Evolutionary conservation across 2,888 invertebrate genomes (phyloP).

Genomic region (Patella ulyssiponensis): DNA sequence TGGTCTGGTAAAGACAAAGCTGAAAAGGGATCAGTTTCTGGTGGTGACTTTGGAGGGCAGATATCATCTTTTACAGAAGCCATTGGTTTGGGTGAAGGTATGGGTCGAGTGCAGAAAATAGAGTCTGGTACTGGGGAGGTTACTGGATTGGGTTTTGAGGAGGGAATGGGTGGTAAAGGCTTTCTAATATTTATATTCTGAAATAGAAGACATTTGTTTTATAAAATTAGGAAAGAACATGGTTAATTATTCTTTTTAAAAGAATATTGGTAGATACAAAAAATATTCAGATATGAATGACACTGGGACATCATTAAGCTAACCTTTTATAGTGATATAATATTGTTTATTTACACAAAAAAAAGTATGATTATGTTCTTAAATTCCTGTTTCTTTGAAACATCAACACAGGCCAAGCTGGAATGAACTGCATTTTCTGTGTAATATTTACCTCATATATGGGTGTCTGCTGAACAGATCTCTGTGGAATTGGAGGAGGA

Average conservation of each 20-base stretch:
- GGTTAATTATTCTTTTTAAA: too few species aligned
- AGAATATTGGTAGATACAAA: too few species aligned
- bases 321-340: too few species aligned
- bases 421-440: too few species aligned
- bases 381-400: too few species aligned
- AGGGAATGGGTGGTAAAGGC: slow-evolving; percentile 51
- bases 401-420: too few species aligned
- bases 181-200: slow-evolving; percentile 58
- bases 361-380: too few species aligned
- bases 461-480: slow-evolving; percentile 12
- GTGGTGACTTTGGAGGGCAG: slow-evolving; percentile 27
- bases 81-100: background rate
- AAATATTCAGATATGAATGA: too few species aligned
- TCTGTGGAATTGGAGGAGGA: slow-evolving; percentile 46
- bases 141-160: slow-evolving; percentile 1
- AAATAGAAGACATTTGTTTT: slow-evolving; percentile 22
- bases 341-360: too few species aligned
- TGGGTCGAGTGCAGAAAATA: background rate
- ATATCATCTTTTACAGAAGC: slow-evolving; percentile 12
- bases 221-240: background rate
- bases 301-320: too few species aligned
- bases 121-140: slow-evolving; percentile 15
- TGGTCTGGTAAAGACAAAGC: slow-evolving; percentile 77
- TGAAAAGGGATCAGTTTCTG: slow-evolving; percentile 55
- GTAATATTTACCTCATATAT: slow-evolving; percentile 42